Base-by-base conservation (phyloP, 2,113 vertebrate species). In the Pagrus major region DNA sequence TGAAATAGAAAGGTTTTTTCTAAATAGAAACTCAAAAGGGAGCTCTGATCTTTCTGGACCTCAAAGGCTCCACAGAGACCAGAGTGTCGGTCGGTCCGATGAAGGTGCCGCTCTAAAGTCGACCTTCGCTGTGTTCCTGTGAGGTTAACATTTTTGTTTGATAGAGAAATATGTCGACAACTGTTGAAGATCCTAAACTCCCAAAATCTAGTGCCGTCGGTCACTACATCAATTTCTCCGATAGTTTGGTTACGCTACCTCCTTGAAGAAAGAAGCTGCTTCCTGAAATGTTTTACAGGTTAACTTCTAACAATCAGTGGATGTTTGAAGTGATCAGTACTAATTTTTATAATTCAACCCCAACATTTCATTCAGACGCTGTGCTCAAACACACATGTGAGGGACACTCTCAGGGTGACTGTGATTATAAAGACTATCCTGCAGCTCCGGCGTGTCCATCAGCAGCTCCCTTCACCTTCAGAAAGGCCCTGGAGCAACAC, bases 391-490 rank as follows among this genome's bases (percentile, higher is more conserved):
- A 9, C 10, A 0, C 46, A 16, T 7, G 29, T 16, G 18, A 15
- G n/a, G 11, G 0, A 29, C 9, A 10, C 6, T 15, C 52, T 44
- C 0, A 1, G 37, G n/a, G 7, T 3, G 37, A 46, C 39, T 65
- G 18, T 46, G 11, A 52, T 52, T 23, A 2, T 25, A 20, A 59
- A 46, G 27, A 58, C 46, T 9, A 20, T 33, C 49, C 49, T 27
- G 21, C 9, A 23, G 41, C 70, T 67, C 63, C 5, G 35, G 18
- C 33, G 71, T 46, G 66, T 80, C 71, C 83, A 41, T 37, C 46
- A 76, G 29, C 27, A 44, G 71, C 18, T 76, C 39, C 47, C 27
- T 59, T 51, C 42, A 21, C 58, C n/a, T 52, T 21, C 21, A 6
- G 9, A 29, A 60, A 25, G 52, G 16, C 54, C 69, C 44, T 3